Evolutionary conservation across 1,140 invertebrate genomes (phyloP).

Genomic region (Drosophila sproati): DNA sequence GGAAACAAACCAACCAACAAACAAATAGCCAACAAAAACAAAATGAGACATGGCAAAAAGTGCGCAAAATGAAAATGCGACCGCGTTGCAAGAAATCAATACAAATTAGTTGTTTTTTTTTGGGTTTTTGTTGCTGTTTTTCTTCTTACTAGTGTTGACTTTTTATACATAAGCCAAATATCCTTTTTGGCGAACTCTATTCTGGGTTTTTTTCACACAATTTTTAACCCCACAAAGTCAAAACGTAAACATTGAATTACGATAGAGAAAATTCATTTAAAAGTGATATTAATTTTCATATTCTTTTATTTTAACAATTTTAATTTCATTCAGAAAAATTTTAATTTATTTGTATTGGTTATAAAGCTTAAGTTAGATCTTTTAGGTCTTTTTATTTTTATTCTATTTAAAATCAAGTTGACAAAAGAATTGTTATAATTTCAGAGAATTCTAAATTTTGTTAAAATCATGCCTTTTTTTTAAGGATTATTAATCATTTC

Average conservation of each 20-base stretch:
- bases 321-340: too few species aligned
- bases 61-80: constrained; percentile 27
- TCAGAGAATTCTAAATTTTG: too few species aligned
- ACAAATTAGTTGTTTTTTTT: constrained; percentile 59
- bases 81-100: constrained; percentile 67
- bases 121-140: constrained; percentile 11
- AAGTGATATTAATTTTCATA: not conserved
- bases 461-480: too few species aligned
- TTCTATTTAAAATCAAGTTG: too few species aligned
- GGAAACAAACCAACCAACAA: constrained; percentile 70
- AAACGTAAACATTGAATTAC: not conserved
- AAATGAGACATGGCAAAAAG: constrained; percentile 8
- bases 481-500: too few species aligned
- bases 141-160: constrained; percentile 1
- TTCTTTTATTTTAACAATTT: not conserved
- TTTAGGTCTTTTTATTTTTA: too few species aligned
- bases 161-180: constrained; percentile 3
- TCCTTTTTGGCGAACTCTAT: not conserved
- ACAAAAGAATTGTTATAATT: too few species aligned
- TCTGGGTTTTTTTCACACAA: not conserved
- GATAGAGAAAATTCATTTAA: too few species aligned
- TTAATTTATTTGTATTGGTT: too few species aligned
- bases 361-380: too few species aligned
- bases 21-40: constrained; percentile 49
- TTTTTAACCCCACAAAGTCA: not conserved